Percentiles rank a stretch among this genome's conserved stretches.
Evolutionary conservation across 2,797 vertebrate species (phyloP).

Genomic region (Acrossocheilus fasciatus): DNA sequence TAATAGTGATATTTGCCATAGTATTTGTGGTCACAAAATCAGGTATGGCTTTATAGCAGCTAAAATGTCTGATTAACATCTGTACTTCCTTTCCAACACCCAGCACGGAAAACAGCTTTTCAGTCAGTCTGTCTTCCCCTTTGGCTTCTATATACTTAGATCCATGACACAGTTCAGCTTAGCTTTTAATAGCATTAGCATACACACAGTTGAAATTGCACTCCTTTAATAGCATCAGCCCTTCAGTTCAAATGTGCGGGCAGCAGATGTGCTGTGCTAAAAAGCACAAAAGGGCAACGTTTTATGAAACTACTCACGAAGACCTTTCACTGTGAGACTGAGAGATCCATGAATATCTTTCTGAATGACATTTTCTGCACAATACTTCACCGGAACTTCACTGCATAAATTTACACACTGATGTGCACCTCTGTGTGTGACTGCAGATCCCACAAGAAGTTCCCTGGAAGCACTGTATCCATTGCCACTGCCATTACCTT

Average conservation of each 20-base stretch:
- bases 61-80: constrained; percentile 7
- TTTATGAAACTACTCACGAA: background rate
- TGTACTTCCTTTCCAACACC: background rate
- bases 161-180: background rate
- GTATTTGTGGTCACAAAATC: background rate
- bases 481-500: background rate
- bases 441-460: constrained; percentile 11
- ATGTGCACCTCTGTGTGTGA: constrained; percentile 4
- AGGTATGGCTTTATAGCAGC: background rate
- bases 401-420: constrained; percentile 48
- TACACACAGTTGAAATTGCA: background rate
- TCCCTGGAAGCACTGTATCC: background rate
- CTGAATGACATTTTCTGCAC: constrained; percentile 1
- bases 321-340: constrained; percentile 23
- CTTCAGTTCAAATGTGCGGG: background rate
- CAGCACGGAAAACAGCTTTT: constrained; percentile 6
- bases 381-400: constrained; percentile 14
- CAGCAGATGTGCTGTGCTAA: background rate
- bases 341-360: background rate
- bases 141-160: background rate
- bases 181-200: constrained; percentile 36
- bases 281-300: constrained; percentile 25
- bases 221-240: constrained; percentile 5
- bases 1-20: background rate
- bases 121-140: background rate